Conservation (phyloP, 2,888 invertebrate species). For the Galeruca laticollis region DNA sequence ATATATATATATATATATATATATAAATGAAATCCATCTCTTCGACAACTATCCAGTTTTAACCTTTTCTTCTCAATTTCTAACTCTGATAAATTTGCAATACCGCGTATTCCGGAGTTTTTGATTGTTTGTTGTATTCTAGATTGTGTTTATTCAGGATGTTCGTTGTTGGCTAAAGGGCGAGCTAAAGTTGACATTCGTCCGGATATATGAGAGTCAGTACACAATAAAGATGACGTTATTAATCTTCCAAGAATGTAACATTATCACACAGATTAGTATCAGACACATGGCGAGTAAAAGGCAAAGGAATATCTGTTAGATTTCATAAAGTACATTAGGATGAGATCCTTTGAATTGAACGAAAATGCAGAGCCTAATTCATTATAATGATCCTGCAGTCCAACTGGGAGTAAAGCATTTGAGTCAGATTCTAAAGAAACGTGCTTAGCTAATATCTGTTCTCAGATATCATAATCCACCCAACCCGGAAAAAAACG, state of each 20-base stretch:
- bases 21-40: conserved; percentile 15
- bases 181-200: conserved; percentile 24
- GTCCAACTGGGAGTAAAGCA: no score
- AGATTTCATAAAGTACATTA: no score
- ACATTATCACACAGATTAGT: not conserved
- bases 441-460: no score
- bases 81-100: conserved; percentile 26
- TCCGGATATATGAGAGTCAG: conserved; percentile 26
- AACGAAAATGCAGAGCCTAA: no score
- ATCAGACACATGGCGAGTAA: not conserved
- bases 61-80: conserved; percentile 22
- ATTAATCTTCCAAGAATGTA: conserved; percentile 22
- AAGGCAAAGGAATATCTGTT: not conserved
- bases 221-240: conserved; percentile 18
- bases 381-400: no score
- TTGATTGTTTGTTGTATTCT: conserved; percentile 28
- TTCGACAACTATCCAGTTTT: conserved; percentile 13
- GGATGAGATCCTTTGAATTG: no score
- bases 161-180: conserved; percentile 6
- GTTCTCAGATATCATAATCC: no score
- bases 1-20: conserved; percentile 13
- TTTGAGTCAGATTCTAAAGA: no score
- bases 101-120: conserved; percentile 13
- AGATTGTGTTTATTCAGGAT: conserved; percentile 33
- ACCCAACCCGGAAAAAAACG: no score